A percentile compares a stretch with the other conserved stretches of the same genome.
These are phyloP conservation scores for Trissoscelio sp. DNA, from an alignment of 2,888 invertebrate species.

Conservation along the genomic window DNA sequence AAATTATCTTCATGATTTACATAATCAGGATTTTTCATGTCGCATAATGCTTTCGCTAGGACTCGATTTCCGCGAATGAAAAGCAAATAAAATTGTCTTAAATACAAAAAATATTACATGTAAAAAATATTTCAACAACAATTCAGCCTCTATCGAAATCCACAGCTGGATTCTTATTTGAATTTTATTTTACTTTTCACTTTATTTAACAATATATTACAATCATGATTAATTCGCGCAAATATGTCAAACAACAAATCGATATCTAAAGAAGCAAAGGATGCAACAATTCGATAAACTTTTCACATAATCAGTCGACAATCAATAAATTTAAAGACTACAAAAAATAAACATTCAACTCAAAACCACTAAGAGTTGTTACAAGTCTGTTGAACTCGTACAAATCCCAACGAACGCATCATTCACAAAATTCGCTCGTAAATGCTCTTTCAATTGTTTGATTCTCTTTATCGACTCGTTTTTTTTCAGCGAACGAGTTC, in stretches of 20 bases:
- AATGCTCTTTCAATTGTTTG: conserved; percentile 27
- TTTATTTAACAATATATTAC: conserved; percentile 37
- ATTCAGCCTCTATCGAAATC: not conserved
- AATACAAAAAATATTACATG: no score
- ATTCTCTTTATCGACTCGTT: conserved; percentile 27
- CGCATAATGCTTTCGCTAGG: conserved; percentile 45
- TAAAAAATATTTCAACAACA: not conserved
- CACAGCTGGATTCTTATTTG: not conserved
- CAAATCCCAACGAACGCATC: conserved; percentile 70
- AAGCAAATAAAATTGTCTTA: conserved; percentile 5
- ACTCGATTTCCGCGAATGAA: conserved; percentile 33
- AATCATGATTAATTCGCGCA: not conserved
- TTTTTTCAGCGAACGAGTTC: conserved; percentile 1
- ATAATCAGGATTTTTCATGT: conserved; percentile 34
- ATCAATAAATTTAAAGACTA: not conserved
- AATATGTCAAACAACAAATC: not conserved
- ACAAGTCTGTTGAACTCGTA: conserved; percentile 20
- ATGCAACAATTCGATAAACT: no score
- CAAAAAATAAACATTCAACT: not conserved
- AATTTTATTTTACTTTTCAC: not conserved
- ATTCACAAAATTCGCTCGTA: conserved; percentile 66
- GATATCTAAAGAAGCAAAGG: no score
- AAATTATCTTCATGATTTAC: conserved; percentile 57
- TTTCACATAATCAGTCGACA: no score
- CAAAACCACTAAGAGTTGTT: conserved; percentile 1